Base-by-base conservation (phyloP, 2,113 vertebrate genomes). In the Atrichornis clamosus region DNA sequence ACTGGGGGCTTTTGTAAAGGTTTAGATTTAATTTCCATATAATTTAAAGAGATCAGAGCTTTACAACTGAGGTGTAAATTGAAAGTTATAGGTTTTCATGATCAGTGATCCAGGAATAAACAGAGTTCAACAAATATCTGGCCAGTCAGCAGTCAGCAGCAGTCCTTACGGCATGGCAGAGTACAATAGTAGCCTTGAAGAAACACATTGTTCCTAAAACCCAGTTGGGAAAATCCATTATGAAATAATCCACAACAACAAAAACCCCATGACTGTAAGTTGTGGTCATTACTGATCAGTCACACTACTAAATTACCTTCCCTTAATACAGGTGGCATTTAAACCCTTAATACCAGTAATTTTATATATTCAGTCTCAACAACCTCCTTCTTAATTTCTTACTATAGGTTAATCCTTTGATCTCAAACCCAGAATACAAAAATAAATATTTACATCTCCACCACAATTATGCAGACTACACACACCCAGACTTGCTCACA, bases 401-500 rank as follows among this genome's bases (percentile, higher is more conserved):
- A 13, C 8, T 64, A 62, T 11, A 62, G 44, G 77, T 28, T 87
- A 81, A 69, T 76, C 47, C 65, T 68, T 69, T 64, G 12, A 80
- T 22, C 12, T 75, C 50, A 90, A 14, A 22, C 4, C 10, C 10
- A 65, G 32, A 52, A 73, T 16, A 64, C 7, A 50, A 41, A 64
- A 73, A 8, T 8, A 85, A 89, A 32, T 27, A 60, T 91, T 88
- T 76, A 30, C 50, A 56, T 35, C n/a, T 28, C 69, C 60, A 63
- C 23, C 15, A 32, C 58, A 68, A 9, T 62, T 41, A 37, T 53
- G 88, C 53, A 91, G 39, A 84, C 56, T 95, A 92, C 92, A 91
- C 10, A 94, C 77, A 94, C 95, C 69, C 63, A 97, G 77, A 76
- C 32, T 84, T 96, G 85, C 22, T 97, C 88, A 89, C 46, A 96